Conservation (phyloP, 2,888 invertebrate species). For the Synanthedon tipuliformis region DNA sequence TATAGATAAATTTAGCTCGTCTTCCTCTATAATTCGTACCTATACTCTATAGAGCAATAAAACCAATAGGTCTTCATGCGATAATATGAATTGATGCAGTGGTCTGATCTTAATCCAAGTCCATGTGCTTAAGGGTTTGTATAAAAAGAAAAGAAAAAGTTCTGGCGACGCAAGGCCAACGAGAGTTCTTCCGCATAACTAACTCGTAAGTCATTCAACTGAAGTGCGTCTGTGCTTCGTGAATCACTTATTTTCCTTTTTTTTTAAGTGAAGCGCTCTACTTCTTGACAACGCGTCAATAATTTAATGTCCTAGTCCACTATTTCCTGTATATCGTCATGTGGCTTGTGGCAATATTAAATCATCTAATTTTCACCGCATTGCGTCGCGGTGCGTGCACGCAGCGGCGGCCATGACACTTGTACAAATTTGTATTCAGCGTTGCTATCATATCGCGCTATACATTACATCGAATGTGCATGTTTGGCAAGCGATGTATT, state of each 20-base stretch:
- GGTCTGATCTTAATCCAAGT: too few relatives aligned
- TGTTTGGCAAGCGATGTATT: neutral
- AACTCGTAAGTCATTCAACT: neutral
- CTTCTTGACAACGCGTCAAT: too few relatives aligned
- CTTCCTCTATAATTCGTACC: too few relatives aligned
- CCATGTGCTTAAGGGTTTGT: neutral
- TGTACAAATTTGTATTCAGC: conserved; percentile 28
- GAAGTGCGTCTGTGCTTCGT: neutral
- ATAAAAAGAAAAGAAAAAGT: neutral
- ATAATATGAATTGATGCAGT: too few relatives aligned
- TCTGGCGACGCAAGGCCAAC: conserved; percentile 3
- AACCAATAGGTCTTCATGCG: too few relatives aligned
- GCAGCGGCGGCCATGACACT: conserved; percentile 33
- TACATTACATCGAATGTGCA: too few relatives aligned
- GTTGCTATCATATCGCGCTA: conserved; percentile 1
- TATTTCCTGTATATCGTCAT: too few relatives aligned
- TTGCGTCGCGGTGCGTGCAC: conserved; percentile 21
- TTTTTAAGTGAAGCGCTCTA: too few relatives aligned
- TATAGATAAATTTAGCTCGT: too few relatives aligned
- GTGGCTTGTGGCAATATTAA: conserved; percentile 1
- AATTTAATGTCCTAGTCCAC: too few relatives aligned
- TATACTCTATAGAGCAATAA: too few relatives aligned
- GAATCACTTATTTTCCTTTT: neutral
- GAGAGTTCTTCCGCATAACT: conserved; percentile 5
- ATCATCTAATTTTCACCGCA: conserved; percentile 22